Base-by-base conservation (phyloP, 2,797 vertebrate species). In the Sebastes trivittatus region DNA sequence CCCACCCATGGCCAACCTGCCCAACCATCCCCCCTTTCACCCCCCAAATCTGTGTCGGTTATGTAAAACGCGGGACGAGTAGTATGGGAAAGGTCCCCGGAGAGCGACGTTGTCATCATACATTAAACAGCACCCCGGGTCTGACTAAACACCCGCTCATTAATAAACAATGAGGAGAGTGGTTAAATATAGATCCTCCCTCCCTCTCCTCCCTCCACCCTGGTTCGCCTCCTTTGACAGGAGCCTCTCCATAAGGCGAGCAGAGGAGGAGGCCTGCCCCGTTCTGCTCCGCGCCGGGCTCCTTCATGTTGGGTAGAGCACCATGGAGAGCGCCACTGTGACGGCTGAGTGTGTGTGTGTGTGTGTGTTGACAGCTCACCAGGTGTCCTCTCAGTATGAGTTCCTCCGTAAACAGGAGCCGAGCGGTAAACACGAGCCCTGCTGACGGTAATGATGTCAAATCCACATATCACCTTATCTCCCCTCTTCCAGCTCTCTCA, bases 101-200 rank as follows among this genome's bases (percentile, higher is more conserved):
- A 89, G 92, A 94, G 90, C 84, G 54, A 88, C 88, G 84, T 91
- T 95, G 93, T 94, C 93, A 94, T 95, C 91, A 94, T 95, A 94
- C 94, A 95, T 94, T 94, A 94, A 96, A 95, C 88, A 95, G 93
- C 90, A 94, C 94, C 93, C 82, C 85, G 77, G 92, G 94, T 95
- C 93, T 92, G 92, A 94, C 94, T 95, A 95, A 96, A 95, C 93
- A 95, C 92, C 90, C 81, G 87, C 87, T 92, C 91, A 92, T 95
- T 95, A 95, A 96, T 95, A 95, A 94, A 92, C 88, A 93, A 95
- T 92, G 90, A 94, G 82, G 62, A 88, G 77, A 85, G 85, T 22
- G 83, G 93, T 92, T 95, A 94, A 94, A 95, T 94, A 94, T 94
- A 95, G 92, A 88, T 75, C 72, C 84, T 30, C 62, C 67, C 66